Conservation (phyloP, 1,140 invertebrate genomes). For the Popillia japonica region DNA sequence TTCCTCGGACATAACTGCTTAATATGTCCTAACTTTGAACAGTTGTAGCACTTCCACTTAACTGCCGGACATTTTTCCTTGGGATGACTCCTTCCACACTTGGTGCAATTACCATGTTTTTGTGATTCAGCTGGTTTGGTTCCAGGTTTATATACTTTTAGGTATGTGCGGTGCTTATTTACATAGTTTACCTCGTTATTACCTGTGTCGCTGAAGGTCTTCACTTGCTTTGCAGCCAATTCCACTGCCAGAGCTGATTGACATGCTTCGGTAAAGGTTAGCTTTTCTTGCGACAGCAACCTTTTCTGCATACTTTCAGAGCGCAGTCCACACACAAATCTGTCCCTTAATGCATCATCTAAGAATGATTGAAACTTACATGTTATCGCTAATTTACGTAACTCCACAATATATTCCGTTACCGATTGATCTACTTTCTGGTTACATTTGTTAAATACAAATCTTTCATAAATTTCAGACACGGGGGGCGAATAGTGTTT, state of each 20-base stretch:
- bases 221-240: neutral
- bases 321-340: neutral
- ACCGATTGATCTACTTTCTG: neutral
- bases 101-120: too few relatives aligned
- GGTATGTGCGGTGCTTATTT: neutral
- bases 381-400: neutral
- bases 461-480: too few relatives aligned
- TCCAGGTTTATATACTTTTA: neutral
- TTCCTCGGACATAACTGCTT: too few relatives aligned
- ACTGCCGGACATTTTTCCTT: too few relatives aligned
- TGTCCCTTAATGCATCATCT: slow-evolving; percentile 21
- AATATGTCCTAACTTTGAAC: too few relatives aligned
- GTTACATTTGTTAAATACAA: neutral
- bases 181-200: neutral
- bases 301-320: neutral
- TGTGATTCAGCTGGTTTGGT: neutral
- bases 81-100: too few relatives aligned
- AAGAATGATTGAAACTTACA: neutral
- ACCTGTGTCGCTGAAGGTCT: too few relatives aligned
- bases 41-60: too few relatives aligned
- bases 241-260: neutral
- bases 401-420: neutral
- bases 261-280: slow-evolving; percentile 26
- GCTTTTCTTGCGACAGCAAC: neutral
- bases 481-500: too few relatives aligned